These are phyloP conservation scores for Galaxea fascicularis DNA, from an alignment of 92 coral and sea anemone species.

Conservation along the genomic window DNA sequence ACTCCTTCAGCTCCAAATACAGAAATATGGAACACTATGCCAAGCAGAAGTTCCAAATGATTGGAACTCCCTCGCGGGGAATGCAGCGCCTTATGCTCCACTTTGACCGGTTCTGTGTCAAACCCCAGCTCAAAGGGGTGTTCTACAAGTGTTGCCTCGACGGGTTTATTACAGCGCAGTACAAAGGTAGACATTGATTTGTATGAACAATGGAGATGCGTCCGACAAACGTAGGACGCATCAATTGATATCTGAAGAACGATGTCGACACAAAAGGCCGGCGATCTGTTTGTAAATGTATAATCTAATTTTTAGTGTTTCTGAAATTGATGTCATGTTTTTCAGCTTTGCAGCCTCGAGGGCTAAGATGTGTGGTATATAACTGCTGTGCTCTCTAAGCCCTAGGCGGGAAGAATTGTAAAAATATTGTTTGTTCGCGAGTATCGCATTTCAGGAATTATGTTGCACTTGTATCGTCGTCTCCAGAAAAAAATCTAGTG, in stretches of 20 bases:
- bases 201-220: not conserved
- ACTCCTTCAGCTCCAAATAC: slow-evolving; percentile 38
- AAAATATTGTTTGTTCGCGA: not conserved
- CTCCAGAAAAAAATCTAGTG: not conserved
- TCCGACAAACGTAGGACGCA: not conserved
- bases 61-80: slow-evolving; percentile 16
- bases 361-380: not conserved
- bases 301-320: not conserved
- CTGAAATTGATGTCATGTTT: not conserved
- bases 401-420: not conserved
- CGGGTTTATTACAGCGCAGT: not conserved
- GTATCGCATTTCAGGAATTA: slow-evolving; percentile 23
- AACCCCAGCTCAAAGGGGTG: slow-evolving; percentile 30
- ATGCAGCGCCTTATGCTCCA: slow-evolving; percentile 34
- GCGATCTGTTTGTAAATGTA: slow-evolving; percentile 33
- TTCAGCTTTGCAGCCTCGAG: not conserved
- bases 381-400: not conserved
- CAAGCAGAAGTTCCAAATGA: slow-evolving; percentile 48
- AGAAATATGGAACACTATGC: slow-evolving; percentile 66
- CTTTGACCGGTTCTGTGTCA: slow-evolving; percentile 40
- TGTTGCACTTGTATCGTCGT: not conserved
- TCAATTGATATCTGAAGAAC: not conserved
- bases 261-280: not conserved
- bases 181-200: slow-evolving; percentile 1
- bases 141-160: slow-evolving; percentile 48